Base-by-base conservation (phyloP, 2,888 invertebrate species). In the Agriopis leucophaearia region DNA sequence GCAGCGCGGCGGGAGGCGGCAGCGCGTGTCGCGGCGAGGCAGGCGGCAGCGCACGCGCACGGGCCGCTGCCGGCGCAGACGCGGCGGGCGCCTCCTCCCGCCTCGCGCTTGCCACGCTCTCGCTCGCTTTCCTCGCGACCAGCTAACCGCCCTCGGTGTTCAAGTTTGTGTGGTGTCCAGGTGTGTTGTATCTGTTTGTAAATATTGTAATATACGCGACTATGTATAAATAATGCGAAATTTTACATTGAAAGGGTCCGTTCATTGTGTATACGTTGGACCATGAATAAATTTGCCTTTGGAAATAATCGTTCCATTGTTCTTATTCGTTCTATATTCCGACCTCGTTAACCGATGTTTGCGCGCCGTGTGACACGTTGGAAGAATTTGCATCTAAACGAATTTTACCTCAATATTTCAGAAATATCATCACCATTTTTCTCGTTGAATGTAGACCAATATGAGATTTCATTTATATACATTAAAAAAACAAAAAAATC, bases 251-350 rank as follows among this genome's bases (percentile, higher is more conserved):
- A 90, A 92, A 89, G 84, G 93, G 92, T 93, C 92, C 92, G 90
- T 91, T 92, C 90, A 91, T 89, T 90, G 88, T 90, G 92, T 93
- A 92, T 92, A 92, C 91, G 90, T 90, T 90, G 92, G 93, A 92
- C 92, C 93, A 92, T 88, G 84, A 93, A 91, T 92, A 91, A 94
- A 91, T 90, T 91, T 92, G 92, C 92, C 92, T 93, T 93, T 92
- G 86, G 84, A 89, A 81, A 82, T 74, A 75, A 65, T 69, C 64
- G 73, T 78, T 80, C 81, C 73, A 79, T 82, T 87, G 74, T 75
- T 75, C 69, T 75, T 72, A 74, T 74, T 74, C 62, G 61, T 59
- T 61, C 62, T 66, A 54, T 63, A 67, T 68, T 66, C 69, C 56
- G 47, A 66, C 58, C 66, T 66, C 58, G 62, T 65, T 65, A 55